phyloP scores from a whole-genome alignment of 2,888 invertebrate species.

The Heliconius aoede region DNA sequence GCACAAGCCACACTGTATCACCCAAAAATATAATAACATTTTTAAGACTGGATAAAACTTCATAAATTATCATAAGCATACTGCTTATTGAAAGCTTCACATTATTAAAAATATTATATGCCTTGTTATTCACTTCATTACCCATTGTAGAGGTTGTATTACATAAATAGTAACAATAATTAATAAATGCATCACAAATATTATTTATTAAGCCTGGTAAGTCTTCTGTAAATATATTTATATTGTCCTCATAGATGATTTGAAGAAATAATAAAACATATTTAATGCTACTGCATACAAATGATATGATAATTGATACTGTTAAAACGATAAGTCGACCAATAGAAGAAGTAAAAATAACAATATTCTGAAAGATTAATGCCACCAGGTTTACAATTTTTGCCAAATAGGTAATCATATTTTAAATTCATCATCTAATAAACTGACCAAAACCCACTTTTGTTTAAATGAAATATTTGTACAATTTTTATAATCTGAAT shows the following conservation, averaged over 20 bases:
- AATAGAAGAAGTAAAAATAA: slow-evolving; percentile 64
- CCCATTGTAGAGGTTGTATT: slow-evolving; percentile 54
- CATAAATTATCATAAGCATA: slow-evolving; percentile 56
- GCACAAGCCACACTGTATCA: slow-evolving; percentile 69
- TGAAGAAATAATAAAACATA: slow-evolving; percentile 64
- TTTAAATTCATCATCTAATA: slow-evolving; percentile 46
- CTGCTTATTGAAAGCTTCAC: slow-evolving; percentile 56
- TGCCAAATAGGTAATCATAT: slow-evolving; percentile 72
- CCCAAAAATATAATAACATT: slow-evolving; percentile 66
- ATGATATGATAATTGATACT: slow-evolving; percentile 56
- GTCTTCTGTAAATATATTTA: slow-evolving; percentile 69
- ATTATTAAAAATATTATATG: slow-evolving; percentile 51
- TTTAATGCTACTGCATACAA: slow-evolving; percentile 54
- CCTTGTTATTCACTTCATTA: slow-evolving; percentile 53
- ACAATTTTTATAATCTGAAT: background rate
- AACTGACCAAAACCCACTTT: background rate
- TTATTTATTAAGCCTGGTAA: slow-evolving; percentile 57
- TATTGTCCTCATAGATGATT: slow-evolving; percentile 77
- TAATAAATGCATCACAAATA: slow-evolving; percentile 43
- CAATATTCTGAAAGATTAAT: slow-evolving; percentile 59
- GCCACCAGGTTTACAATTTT: slow-evolving; percentile 66
- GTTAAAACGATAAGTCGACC: slow-evolving; percentile 70
- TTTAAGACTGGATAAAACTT: slow-evolving; percentile 62
- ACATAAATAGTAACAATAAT: slow-evolving; percentile 50
- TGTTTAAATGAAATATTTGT: background rate